A percentile compares a stretch with the other conserved stretches of the same genome.
Conservation (phyloP, 2,113 vertebrate species). For the Salvelinus fontinalis region DNA sequence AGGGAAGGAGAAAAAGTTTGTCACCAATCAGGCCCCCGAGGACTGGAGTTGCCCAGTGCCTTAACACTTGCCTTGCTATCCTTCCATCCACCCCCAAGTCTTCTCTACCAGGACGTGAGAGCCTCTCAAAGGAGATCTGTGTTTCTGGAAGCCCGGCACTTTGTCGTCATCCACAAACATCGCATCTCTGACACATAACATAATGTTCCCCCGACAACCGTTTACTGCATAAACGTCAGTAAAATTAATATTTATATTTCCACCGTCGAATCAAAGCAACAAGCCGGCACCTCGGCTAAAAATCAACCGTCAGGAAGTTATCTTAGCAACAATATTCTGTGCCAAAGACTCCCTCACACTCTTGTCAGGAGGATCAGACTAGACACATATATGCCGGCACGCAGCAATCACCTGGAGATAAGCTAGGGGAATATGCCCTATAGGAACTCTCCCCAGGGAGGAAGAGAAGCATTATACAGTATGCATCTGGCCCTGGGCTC, state of each 20-base stretch:
- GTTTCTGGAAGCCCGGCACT: neutral
- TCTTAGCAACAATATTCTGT: neutral
- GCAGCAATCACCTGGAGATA: neutral
- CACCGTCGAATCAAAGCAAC: neutral
- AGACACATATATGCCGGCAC: neutral
- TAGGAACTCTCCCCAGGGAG: neutral
- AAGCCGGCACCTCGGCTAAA: too few species aligned
- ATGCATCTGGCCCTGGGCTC: neutral
- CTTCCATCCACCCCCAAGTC: neutral
- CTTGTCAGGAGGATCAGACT: neutral
- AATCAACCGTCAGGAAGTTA: neutral
- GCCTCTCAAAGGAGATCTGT: constrained; percentile 2
- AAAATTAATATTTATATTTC: neutral
- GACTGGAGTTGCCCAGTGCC: too few species aligned
- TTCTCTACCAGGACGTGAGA: neutral
- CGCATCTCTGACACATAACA: neutral
- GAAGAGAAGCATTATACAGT: neutral
- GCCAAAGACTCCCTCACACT: neutral
- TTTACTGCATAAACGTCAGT: neutral
- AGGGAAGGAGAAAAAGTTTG: too few species aligned
- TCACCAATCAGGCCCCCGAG: too few species aligned
- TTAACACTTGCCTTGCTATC: neutral
- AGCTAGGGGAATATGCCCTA: neutral
- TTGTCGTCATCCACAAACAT: neutral
- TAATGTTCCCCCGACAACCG: too few species aligned